Percentiles rank a stretch among this genome's conserved stretches.
Evolutionary conservation across 1,140 invertebrate species (phyloP).

Genomic region (Semibalanus balanoides): DNA sequence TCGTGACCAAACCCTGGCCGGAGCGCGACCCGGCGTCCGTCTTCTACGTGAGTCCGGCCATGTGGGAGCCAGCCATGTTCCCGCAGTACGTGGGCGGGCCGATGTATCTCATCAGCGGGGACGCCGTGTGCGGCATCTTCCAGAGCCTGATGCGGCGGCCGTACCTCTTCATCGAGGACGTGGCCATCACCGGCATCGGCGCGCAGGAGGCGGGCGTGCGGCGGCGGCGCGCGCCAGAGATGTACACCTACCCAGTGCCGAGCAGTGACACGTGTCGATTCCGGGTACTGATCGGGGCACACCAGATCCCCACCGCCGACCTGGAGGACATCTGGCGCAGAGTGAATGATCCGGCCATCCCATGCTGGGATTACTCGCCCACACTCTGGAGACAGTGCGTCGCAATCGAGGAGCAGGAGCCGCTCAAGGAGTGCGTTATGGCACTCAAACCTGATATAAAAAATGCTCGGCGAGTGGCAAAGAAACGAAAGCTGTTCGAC

Average conservation of each 20-base stretch:
- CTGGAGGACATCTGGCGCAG: background rate
- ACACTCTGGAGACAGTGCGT: background rate
- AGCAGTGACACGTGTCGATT: background rate
- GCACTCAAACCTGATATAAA: no score
- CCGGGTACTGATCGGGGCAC: background rate
- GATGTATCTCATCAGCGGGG: slow-evolving; percentile 59
- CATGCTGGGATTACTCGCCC: background rate
- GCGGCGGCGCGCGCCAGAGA: background rate
- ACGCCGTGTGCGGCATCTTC: slow-evolving; percentile 50
- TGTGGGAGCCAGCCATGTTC: slow-evolving; percentile 53
- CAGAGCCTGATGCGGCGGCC: slow-evolving; percentile 46
- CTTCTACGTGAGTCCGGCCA: slow-evolving; percentile 59
- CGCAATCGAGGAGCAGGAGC: background rate
- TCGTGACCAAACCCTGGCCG: slow-evolving; percentile 69
- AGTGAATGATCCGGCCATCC: background rate
- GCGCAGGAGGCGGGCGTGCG: slow-evolving; percentile 52
- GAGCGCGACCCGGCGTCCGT: slow-evolving; percentile 66
- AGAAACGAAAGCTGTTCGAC: no score
- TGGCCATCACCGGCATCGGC: slow-evolving; percentile 76
- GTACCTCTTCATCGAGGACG: slow-evolving; percentile 75
- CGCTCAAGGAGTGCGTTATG: background rate
- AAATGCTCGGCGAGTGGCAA: no score
- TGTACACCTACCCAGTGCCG: background rate
- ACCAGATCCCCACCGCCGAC: background rate
- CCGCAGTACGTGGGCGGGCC: slow-evolving; percentile 75